These are phyloP conservation scores for Molorchus minor DNA, from an alignment of 2,888 invertebrate species.

Conservation along the genomic window DNA sequence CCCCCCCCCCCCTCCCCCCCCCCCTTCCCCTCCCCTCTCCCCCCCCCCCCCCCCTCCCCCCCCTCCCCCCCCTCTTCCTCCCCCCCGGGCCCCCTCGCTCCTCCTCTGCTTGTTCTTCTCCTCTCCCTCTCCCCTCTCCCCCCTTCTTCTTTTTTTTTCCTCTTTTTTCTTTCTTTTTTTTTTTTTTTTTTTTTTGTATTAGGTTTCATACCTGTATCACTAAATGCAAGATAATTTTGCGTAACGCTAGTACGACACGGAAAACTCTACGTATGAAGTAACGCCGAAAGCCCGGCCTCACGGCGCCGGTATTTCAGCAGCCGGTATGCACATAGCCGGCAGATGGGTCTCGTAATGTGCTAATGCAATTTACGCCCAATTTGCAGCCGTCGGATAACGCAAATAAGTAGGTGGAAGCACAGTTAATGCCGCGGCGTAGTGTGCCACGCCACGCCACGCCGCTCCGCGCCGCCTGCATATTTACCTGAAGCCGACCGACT, in stretches of 20 bases:
- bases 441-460: too few species aligned
- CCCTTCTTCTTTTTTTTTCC: background rate
- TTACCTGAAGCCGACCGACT: background rate
- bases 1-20: background rate
- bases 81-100: background rate
- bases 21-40: background rate
- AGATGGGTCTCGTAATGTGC: background rate
- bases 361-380: background rate
- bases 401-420: background rate
- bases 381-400: background rate
- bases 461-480: background rate
- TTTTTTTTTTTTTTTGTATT: background rate
- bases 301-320: too few species aligned
- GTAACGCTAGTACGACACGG: too few species aligned
- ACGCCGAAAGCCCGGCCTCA: too few species aligned
- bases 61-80: background rate
- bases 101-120: background rate
- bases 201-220: too few species aligned
- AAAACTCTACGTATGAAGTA: too few species aligned
- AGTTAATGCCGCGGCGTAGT: too few species aligned
- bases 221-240: too few species aligned
- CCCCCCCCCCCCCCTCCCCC: background rate
- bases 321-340: background rate
- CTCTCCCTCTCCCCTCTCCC: background rate
- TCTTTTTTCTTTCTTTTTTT: background rate